A percentile compares a stretch with the other conserved stretches of the same genome.
These are phyloP conservation scores for Gallinago stenura DNA, from an alignment of 2,797 vertebrate species.

Conservation along the genomic window DNA sequence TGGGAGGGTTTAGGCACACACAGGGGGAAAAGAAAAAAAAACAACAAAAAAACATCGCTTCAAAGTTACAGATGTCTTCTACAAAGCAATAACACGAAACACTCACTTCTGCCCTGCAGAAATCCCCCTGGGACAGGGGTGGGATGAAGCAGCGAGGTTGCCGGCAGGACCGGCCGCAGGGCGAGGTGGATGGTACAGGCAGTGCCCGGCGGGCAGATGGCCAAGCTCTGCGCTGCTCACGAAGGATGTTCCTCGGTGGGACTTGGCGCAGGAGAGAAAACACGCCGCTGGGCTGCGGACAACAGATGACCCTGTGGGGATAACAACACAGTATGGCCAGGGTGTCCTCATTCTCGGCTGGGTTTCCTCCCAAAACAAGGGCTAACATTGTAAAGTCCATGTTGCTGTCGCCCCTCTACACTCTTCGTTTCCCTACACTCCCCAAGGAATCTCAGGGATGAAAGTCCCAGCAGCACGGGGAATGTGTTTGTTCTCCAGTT, in stretches of 20 bases:
- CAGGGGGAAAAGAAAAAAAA: neutral
- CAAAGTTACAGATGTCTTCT: neutral
- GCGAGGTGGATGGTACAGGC: accelerated
- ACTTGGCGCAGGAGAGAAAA: neutral
- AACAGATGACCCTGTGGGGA: neutral
- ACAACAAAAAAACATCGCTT: neutral
- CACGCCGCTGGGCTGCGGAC: neutral
- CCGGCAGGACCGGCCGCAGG: accelerated
- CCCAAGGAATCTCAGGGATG: neutral
- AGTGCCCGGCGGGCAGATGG: accelerated
- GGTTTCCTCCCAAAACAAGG: neutral
- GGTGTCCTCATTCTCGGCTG: neutral
- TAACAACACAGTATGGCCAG: neutral
- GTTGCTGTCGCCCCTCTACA: accelerated
- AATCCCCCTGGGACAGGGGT: neutral
- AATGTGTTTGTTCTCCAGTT: neutral
- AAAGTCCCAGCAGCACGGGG: neutral
- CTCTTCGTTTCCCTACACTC: neutral
- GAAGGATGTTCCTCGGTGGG: accelerated
- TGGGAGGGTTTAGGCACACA: neutral
- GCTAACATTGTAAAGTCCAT: neutral
- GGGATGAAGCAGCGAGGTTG: neutral
- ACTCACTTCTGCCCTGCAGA: neutral
- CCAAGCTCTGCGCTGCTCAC: neutral
- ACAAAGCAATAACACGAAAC: neutral